Conservation (phyloP, 2,113 vertebrate genomes). For the Acanthochromis polyacanthus region DNA sequence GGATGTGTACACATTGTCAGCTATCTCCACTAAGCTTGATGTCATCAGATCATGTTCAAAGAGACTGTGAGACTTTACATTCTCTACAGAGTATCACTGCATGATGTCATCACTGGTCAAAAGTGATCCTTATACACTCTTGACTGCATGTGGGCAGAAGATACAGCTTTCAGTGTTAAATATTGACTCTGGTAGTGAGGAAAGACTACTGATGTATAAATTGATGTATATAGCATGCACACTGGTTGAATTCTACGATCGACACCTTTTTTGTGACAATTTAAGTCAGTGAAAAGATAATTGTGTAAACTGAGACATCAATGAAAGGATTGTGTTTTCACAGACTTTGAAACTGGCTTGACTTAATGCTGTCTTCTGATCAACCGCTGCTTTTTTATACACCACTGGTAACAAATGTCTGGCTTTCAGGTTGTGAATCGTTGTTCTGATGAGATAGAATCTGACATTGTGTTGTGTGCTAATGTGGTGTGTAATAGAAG, state of each 20-base stretch:
- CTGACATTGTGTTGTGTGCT: background rate
- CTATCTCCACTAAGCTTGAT: too few relatives aligned
- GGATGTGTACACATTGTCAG: too few relatives aligned
- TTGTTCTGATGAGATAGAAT: background rate
- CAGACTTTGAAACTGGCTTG: background rate
- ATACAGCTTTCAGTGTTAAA: background rate
- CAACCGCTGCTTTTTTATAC: background rate
- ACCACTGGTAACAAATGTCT: too few relatives aligned
- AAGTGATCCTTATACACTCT: constrained; percentile 10
- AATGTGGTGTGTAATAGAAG: background rate
- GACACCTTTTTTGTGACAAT: too few relatives aligned
- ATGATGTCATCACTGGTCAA: constrained; percentile 48
- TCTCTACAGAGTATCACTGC: constrained; percentile 1
- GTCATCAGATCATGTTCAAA: background rate
- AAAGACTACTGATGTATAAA: background rate
- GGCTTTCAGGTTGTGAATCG: background rate
- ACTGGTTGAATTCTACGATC: too few relatives aligned
- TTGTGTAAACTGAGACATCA: too few relatives aligned
- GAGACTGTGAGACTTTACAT: background rate
- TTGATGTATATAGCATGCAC: too few relatives aligned
- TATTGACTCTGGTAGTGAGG: background rate
- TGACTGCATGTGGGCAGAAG: constrained; percentile 9
- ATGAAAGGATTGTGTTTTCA: background rate
- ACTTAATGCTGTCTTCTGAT: background rate
- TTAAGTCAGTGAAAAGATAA: too few relatives aligned